Base-by-base conservation (phyloP, 2,113 vertebrate species). In the Megaleporinus macrocephalus region DNA sequence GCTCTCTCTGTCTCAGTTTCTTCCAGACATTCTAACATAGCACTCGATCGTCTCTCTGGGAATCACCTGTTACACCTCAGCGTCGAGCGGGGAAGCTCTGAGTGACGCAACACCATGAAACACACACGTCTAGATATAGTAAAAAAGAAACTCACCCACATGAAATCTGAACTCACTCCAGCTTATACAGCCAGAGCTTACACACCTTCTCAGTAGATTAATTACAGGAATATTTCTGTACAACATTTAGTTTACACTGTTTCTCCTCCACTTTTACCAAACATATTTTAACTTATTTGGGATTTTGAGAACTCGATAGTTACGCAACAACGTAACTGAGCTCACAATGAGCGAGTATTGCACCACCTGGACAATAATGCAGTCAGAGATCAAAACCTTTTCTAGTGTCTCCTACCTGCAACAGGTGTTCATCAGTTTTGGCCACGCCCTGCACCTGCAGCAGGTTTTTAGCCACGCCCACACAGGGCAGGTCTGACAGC, bases 381-480 rank as follows among this genome's bases (percentile, higher is more conserved):
- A 36, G 36, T 7, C 36, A 36, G 36, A 4, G 36, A 36, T 36
- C 36, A 49, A 15, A 49, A 49, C 47, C 47, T 1, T 55, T 44
- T 20, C 26, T 14, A 63, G 18, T n/a, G 16, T 18, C 80, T 78
- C 91, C 93, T 78, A 98, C 97, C 94, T 97, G 95, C 51, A 94
- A 92, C 84, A 84, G 93, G 90, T 98, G 97, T 76, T 91, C 87
- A 36, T 95, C 87, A 0, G 90, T 89, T 84, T 93, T 96, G 87
- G 73, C 83, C 73, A 99, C 89, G 0, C 97, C 96, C 4, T 97
- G 95, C 70, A 97, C 96, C 7, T 97, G 95, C 86, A 99, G 94
- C 65, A 99, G 96, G 73, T 98, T 98, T 91, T 99, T 99, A 85
- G 98, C 98, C 82, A 99, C 97, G 4, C 97, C 98, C 27, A 98